Evolutionary conservation across 2,888 invertebrate genomes (phyloP).

Genomic region (Synergus japonicus): DNA sequence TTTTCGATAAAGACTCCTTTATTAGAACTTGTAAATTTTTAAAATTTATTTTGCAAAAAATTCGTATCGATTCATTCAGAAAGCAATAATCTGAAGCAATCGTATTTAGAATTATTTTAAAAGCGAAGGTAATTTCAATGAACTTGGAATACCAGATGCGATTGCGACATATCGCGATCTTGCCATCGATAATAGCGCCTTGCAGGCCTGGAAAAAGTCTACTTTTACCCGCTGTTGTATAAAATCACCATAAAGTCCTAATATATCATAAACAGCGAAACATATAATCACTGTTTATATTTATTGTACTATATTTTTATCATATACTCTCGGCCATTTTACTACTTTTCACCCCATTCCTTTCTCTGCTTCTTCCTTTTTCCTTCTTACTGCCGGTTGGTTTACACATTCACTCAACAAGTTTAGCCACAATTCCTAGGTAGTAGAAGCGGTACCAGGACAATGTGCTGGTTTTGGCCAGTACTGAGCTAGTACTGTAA

Average conservation of each 20-base stretch:
- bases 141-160: slow-evolving; percentile 30
- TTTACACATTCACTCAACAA: background rate
- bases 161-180: slow-evolving; percentile 32
- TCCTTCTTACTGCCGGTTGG: background rate
- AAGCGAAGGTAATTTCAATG: slow-evolving; percentile 32
- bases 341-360: slow-evolving; percentile 28
- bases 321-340: slow-evolving; percentile 7
- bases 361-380: slow-evolving; percentile 15
- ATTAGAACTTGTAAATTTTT: too few species aligned
- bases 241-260: background rate
- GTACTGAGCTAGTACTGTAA: too few species aligned
- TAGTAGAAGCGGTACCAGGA: too few species aligned
- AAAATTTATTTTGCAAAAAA: background rate
- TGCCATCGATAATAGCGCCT: slow-evolving; percentile 28
- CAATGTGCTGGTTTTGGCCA: too few species aligned
- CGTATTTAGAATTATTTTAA: slow-evolving; percentile 13
- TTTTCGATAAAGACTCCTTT: too few species aligned
- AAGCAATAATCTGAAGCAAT: slow-evolving; percentile 22
- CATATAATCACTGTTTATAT: background rate
- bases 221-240: background rate
- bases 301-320: background rate
- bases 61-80: background rate
- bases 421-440: background rate
- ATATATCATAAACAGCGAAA: background rate
- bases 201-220: slow-evolving; percentile 23